Evolutionary conservation across 1,140 invertebrate species (phyloP).

Genomic region (Magallana angulata): DNA sequence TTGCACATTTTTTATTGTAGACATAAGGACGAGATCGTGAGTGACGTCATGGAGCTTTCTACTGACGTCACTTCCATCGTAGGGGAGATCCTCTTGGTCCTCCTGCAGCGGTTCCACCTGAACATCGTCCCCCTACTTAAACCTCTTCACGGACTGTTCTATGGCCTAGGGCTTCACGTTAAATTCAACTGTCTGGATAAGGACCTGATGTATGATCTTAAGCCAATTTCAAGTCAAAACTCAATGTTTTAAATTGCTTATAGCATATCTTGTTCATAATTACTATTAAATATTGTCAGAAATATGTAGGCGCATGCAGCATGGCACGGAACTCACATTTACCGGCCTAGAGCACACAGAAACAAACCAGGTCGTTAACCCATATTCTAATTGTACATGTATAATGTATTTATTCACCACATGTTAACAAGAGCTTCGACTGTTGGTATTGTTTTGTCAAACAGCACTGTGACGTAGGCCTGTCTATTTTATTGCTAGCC

Average conservation of each 20-base stretch:
- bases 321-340: conserved; percentile 58
- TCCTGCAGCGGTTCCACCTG: conserved; percentile 62
- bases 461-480: too few relatives aligned
- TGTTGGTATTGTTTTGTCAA: too few relatives aligned
- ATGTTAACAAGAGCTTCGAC: too few relatives aligned
- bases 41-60: conserved; percentile 63
- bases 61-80: conserved; percentile 60
- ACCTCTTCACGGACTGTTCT: conserved; percentile 63
- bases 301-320: too few relatives aligned
- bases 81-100: conserved; percentile 63
- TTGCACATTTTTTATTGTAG: conserved; percentile 21
- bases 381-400: too few relatives aligned
- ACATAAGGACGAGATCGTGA: conserved; percentile 51
- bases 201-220: conserved; percentile 37
- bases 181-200: conserved; percentile 62
- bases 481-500: too few relatives aligned
- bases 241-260: background rate
- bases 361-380: background rate
- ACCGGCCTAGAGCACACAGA: conserved; percentile 11
- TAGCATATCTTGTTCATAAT: too few relatives aligned
- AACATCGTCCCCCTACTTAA: conserved; percentile 60
- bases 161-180: conserved; percentile 61
- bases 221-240: background rate
- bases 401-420: too few relatives aligned
- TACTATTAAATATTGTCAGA: too few relatives aligned